Percentiles rank a stretch among this genome's conserved stretches.
These are phyloP conservation scores for Myxocyprinus asiaticus DNA, from an alignment of 2,113 vertebrate genomes.

Conservation along the genomic window DNA sequence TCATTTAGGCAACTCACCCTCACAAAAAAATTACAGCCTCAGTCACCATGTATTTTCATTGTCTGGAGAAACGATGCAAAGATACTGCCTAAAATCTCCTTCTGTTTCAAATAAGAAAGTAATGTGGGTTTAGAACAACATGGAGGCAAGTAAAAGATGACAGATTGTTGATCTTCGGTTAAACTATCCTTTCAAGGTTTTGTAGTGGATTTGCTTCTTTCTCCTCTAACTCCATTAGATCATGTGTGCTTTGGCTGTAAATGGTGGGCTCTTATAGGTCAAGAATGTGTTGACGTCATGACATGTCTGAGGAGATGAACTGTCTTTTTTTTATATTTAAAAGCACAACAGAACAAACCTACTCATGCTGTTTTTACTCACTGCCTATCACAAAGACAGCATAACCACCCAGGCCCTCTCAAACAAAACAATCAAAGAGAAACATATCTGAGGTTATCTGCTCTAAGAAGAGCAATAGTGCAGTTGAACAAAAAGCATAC, in stretches of 20 bases:
- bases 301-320: not conserved
- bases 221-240: not conserved
- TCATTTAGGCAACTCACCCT: too few relatives aligned
- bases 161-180: too few relatives aligned
- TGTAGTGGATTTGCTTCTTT: not conserved
- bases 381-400: slow-evolving; percentile 16
- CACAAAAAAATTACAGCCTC: too few relatives aligned
- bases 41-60: too few relatives aligned
- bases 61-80: too few relatives aligned
- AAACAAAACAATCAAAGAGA: slow-evolving; percentile 1
- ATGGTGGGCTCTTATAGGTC: not conserved
- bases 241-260: not conserved
- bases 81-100: too few relatives aligned
- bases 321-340: not conserved
- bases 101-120: too few relatives aligned
- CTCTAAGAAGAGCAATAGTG: slow-evolving; percentile 10
- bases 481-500: not conserved
- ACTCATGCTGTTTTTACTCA: not conserved
- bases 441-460: slow-evolving; percentile 12
- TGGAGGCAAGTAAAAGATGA: too few relatives aligned
- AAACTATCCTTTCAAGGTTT: not conserved
- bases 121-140: too few relatives aligned
- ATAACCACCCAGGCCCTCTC: not conserved
- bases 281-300: not conserved
- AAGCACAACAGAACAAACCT: not conserved